phyloP scores from a whole-genome alignment of 37 sponge, comb jelly and placozoan genomes.

The Corticium candelabrum region DNA sequence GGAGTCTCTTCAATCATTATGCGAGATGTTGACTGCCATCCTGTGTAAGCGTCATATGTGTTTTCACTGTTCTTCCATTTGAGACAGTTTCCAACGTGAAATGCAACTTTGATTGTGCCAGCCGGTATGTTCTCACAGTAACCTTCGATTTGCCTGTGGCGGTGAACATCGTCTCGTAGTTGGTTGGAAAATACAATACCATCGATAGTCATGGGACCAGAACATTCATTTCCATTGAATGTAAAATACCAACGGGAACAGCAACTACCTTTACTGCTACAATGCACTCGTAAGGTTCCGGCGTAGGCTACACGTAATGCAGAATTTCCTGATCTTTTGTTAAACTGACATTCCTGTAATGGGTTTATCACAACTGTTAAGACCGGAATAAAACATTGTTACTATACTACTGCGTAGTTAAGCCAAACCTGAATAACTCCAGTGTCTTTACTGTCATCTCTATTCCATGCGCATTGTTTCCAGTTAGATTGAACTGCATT shows the following conservation, averaged over 20 bases:
- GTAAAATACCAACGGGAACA: slow-evolving; percentile 5
- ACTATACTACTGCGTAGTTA: too few species aligned
- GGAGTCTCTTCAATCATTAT: slow-evolving; percentile 40
- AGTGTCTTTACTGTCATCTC: neutral
- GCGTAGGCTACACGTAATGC: neutral
- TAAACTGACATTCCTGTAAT: neutral
- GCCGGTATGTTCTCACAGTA: neutral
- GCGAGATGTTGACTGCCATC: slow-evolving; percentile 47
- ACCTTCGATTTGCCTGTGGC: neutral
- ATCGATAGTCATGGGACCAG: neutral
- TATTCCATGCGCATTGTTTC: neutral
- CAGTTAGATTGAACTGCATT: neutral
- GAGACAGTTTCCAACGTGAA: slow-evolving; percentile 17
- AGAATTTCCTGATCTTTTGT: neutral
- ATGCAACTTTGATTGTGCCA: neutral
- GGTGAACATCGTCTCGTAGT: neutral
- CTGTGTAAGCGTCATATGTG: slow-evolving; percentile 61
- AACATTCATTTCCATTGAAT: slow-evolving; percentile 1
- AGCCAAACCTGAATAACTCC: neutral
- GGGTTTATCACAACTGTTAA: too few species aligned
- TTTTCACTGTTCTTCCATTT: slow-evolving; percentile 34
- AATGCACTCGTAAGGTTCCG: neutral
- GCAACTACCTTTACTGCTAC: neutral
- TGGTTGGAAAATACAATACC: neutral
- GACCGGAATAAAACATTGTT: too few species aligned